Conservation (phyloP, 2,888 invertebrate species). For the Clistopyga incitator region DNA sequence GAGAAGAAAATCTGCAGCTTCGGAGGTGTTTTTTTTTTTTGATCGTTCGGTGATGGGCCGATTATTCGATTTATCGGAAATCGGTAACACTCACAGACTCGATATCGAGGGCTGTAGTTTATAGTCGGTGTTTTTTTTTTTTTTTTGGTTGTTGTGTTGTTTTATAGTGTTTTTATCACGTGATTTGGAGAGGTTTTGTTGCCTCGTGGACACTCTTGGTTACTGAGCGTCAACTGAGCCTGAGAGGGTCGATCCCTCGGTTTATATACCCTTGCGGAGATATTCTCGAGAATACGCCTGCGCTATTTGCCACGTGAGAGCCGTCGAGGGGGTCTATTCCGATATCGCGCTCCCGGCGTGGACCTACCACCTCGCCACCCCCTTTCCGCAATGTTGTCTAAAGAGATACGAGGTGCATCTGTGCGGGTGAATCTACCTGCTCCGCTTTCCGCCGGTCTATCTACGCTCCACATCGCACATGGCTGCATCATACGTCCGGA, state of each 20-base stretch:
- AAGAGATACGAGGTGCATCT: neutral
- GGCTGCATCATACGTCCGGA: neutral
- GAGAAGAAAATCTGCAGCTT: neutral
- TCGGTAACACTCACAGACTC: neutral
- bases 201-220: slow-evolving; percentile 49
- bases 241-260: slow-evolving; percentile 68
- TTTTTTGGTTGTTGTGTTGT: no score
- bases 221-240: slow-evolving; percentile 75
- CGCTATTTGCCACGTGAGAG: slow-evolving; percentile 67
- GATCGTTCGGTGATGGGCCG: neutral
- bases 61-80: neutral
- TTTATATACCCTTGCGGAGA: slow-evolving; percentile 76
- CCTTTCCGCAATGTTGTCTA: neutral
- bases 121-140: no score
- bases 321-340: slow-evolving; percentile 45
- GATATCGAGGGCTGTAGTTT: neutral
- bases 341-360: slow-evolving; percentile 30
- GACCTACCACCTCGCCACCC: neutral
- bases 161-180: neutral
- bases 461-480: neutral
- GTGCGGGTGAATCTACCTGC: neutral
- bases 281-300: slow-evolving; percentile 64
- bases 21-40: neutral
- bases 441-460: neutral
- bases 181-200: slow-evolving; percentile 6